Evolutionary conservation across 1,140 invertebrate species (phyloP).

Genomic region (Temnothorax curvispinosus): DNA sequence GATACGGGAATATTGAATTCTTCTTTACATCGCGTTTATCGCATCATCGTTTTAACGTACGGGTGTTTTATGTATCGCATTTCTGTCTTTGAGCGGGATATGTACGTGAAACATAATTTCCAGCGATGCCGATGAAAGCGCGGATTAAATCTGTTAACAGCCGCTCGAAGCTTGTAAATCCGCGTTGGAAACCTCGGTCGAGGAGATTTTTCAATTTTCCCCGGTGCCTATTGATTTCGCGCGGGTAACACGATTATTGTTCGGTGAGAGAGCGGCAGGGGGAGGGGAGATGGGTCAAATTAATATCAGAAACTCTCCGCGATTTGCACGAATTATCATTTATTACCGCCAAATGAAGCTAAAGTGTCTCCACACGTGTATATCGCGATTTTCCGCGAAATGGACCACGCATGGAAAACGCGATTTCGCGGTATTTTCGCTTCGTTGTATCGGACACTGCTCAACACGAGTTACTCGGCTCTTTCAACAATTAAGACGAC

Average conservation of each 20-base stretch:
- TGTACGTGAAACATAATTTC: constrained; percentile 63
- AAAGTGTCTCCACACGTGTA: constrained; percentile 32
- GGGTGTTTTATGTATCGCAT: constrained; percentile 25
- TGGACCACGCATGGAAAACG: constrained; percentile 34
- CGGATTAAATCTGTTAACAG: constrained; percentile 72
- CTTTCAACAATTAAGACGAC: constrained; percentile 7
- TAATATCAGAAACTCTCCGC: constrained; percentile 73
- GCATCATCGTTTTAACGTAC: background rate
- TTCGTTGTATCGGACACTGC: background rate
- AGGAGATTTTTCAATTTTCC: constrained; percentile 71
- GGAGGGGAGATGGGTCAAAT: constrained; percentile 64
- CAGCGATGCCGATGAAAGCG: constrained; percentile 58
- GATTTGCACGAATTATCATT: constrained; percentile 76
- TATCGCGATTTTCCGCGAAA: constrained; percentile 60
- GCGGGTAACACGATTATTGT: constrained; percentile 71
- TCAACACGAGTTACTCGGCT: background rate
- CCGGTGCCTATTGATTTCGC: constrained; percentile 71
- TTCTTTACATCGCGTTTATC: constrained; percentile 28
- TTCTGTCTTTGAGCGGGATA: constrained; percentile 53
- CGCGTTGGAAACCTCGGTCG: constrained; percentile 68
- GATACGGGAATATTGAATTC: background rate
- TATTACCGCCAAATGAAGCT: constrained; percentile 72
- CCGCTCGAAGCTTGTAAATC: constrained; percentile 69
- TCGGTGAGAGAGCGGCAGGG: background rate
- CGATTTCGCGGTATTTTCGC: background rate